Base-by-base conservation (phyloP, 2,888 invertebrate species). In the Trissolcus japonicus region DNA sequence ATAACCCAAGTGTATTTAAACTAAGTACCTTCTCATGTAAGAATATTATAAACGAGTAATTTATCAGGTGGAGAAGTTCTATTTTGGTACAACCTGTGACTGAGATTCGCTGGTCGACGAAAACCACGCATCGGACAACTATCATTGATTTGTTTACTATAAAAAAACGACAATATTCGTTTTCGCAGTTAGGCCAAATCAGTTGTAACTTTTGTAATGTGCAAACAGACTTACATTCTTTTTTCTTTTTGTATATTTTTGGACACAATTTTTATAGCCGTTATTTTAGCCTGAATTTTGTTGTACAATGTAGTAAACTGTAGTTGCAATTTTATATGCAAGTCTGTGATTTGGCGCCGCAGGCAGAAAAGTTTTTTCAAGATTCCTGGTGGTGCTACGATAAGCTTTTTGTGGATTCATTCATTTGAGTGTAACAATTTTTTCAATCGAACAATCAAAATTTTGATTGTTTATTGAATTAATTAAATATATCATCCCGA, bases 271-370 rank as follows among this genome's bases (percentile, higher is more conserved):
- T 17, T 51, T 51, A 4, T 13, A 17, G 17, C 41, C 29, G 35
- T n/a, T 29, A 3, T 14, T 40, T 19, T 19, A 50, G 59, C 13
- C 25, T 62, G 19, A 17, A 0, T 54, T 11, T 62, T 6, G 1
- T 19, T 19, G 2, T 61, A 55, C 11, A 4, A 29, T 54, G 25
- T 43, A 54, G 60, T 67, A 68, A 55, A 61, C 19, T 19, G 25
- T 68, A 60, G 48, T 50, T 54, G 48, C 62, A 56, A 50, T 54
- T 56, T 67, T 75, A 79, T 83, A 80, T 79, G 80, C 80, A 82
- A 83, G 76, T 84, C 84, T 83, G 85, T 83, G 84, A 83, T 83
- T 74, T 60, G 50, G 62, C 71, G 62, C 51, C 57, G 74, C 72
- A 72, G 63, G 72, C 63, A 65, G 54, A 57, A 29, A 19, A 51